phyloP scores from a whole-genome alignment of 1,140 invertebrate species.

The Bombus impatiens region DNA sequence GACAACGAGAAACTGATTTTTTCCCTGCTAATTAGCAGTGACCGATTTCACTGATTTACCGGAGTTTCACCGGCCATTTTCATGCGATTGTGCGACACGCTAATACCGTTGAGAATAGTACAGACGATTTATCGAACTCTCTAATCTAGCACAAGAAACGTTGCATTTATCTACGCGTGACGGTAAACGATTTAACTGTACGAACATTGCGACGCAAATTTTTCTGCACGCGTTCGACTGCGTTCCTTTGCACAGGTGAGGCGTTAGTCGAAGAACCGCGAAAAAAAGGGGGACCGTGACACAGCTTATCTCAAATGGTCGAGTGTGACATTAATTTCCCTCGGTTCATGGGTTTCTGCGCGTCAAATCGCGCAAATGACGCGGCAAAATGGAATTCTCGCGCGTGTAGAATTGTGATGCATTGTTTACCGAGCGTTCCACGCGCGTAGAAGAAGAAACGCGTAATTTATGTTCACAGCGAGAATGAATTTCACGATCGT shows the following conservation, averaged over 20 bases:
- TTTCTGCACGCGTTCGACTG: not conserved
- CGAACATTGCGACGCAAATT: not conserved
- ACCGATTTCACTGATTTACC: constrained; percentile 46
- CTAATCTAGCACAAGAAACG: not conserved
- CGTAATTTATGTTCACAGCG: not conserved
- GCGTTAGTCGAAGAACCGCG: not conserved
- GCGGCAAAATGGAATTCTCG: not conserved
- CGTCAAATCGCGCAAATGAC: not conserved
- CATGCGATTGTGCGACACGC: not conserved
- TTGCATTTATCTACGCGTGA: not conserved
- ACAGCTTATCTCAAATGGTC: not conserved
- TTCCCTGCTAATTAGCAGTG: not conserved
- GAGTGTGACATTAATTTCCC: not conserved
- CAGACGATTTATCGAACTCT: constrained; percentile 7
- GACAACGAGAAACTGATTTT: not conserved
- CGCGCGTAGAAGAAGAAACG: not conserved
- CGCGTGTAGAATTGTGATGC: not conserved
- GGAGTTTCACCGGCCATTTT: not conserved
- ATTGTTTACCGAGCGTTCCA: not conserved
- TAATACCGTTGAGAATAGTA: not conserved
- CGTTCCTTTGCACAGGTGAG: constrained; percentile 25
- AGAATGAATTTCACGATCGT: not conserved
- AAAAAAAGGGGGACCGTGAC: not conserved
- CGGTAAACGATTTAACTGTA: not conserved
- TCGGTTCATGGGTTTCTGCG: not conserved